phyloP scores from a whole-genome alignment of 2,113 vertebrate species.

The Danionella cerebrum region DNA sequence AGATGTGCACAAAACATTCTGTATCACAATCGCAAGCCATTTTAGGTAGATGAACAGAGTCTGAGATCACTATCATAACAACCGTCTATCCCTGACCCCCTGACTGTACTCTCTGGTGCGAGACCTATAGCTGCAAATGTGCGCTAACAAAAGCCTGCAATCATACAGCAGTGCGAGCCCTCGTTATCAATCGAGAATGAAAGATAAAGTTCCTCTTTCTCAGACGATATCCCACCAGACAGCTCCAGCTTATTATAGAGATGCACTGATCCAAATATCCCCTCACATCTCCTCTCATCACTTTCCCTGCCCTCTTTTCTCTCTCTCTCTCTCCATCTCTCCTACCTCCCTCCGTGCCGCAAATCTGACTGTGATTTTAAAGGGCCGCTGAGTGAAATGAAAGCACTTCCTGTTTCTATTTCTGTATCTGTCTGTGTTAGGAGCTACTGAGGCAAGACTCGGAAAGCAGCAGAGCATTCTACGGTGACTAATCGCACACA shows the following conservation, averaged over 20 bases:
- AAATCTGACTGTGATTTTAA: conserved; percentile 41
- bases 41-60: neutral
- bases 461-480: conserved; percentile 28
- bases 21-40: no score
- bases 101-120: neutral
- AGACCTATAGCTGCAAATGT: neutral
- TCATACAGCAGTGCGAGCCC: conserved; percentile 4
- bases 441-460: conserved; percentile 38
- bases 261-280: conserved; percentile 33
- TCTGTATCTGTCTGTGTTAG: conserved; percentile 36
- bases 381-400: conserved; percentile 39
- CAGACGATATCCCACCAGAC: conserved; percentile 32
- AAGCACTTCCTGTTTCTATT: conserved; percentile 44
- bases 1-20: neutral
- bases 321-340: neutral
- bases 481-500: conserved; percentile 35
- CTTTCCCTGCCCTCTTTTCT: conserved; percentile 20
- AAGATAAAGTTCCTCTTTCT: conserved; percentile 33
- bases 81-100: neutral
- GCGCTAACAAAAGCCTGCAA: conserved; percentile 9
- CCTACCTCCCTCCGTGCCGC: conserved; percentile 6
- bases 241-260: conserved; percentile 34
- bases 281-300: conserved; percentile 25
- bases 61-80: no score
- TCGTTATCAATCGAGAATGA: conserved; percentile 17